phyloP scores from a whole-genome alignment of 2,113 vertebrate species.

The Paraplagusia blochii region DNA sequence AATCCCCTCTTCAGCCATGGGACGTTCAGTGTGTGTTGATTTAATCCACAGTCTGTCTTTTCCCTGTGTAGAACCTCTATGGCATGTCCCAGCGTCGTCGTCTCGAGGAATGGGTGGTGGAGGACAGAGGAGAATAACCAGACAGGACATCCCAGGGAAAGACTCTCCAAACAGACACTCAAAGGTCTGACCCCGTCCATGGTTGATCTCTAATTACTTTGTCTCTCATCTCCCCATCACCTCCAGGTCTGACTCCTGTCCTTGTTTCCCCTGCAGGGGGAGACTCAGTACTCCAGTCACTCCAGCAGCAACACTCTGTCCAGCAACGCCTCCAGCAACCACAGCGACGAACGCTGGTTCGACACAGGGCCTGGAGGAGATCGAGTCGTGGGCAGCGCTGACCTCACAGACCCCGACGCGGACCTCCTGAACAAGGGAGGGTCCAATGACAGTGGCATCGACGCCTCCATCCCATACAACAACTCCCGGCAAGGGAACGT shows the following conservation, averaged over 20 bases:
- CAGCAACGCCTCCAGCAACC: conserved; percentile 89
- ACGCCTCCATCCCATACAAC: conserved; percentile 79
- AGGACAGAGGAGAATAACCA: conserved; percentile 74
- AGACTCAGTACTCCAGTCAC: conserved; percentile 88
- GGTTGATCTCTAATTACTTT: neutral
- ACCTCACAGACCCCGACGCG: conserved; percentile 74
- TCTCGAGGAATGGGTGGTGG: conserved; percentile 68
- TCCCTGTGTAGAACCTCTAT: conserved; percentile 82
- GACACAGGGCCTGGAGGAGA: conserved; percentile 67
- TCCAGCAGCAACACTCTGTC: conserved; percentile 94
- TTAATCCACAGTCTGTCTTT: conserved; percentile 55
- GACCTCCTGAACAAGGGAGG: conserved; percentile 82
- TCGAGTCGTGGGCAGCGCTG: conserved; percentile 53
- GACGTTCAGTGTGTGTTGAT: conserved; percentile 48
- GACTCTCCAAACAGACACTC: conserved; percentile 87
- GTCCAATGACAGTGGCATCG: conserved; percentile 90
- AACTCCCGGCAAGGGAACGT: conserved; percentile 69
- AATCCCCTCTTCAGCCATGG: conserved; percentile 61
- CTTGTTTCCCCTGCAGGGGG: conserved; percentile 70
- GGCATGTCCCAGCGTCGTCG: conserved; percentile 81
- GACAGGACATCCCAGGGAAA: conserved; percentile 82
- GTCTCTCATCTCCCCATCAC: neutral
- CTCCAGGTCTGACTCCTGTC: neutral
- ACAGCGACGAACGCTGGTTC: conserved; percentile 92
- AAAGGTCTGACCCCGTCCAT: conserved; percentile 73